Conservation (phyloP, 2,888 invertebrate genomes). For the Oscheius onirici region DNA sequence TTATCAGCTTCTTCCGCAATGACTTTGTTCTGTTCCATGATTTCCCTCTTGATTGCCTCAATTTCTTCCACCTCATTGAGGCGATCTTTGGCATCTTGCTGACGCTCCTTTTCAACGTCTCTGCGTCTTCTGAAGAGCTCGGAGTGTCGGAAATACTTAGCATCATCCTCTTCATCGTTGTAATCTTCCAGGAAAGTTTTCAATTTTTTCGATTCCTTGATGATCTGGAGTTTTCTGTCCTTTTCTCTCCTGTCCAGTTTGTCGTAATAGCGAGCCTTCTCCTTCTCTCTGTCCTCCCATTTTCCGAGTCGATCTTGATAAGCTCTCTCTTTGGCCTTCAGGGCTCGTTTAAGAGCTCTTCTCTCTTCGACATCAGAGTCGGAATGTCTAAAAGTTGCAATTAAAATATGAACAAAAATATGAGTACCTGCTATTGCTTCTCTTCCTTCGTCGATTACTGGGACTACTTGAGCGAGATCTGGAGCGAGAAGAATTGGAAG, state of each 20-base stretch:
- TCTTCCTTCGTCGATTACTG: neutral
- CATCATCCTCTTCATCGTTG: constrained; percentile 95
- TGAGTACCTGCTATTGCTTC: constrained; percentile 23
- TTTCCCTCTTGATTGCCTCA: constrained; percentile 79
- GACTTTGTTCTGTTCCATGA: constrained; percentile 50
- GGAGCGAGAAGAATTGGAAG: constrained; percentile 26
- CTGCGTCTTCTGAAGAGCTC: constrained; percentile 89
- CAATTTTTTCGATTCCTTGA: constrained; percentile 87
- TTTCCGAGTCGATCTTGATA: constrained; percentile 71
- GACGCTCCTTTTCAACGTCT: constrained; percentile 91
- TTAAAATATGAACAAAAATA: neutral
- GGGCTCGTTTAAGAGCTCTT: constrained; percentile 39
- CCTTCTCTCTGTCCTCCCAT: constrained; percentile 87
- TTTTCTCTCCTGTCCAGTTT: constrained; percentile 73
- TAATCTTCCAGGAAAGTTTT: constrained; percentile 99
- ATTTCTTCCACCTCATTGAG: constrained; percentile 75
- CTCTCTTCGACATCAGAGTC: constrained; percentile 61
- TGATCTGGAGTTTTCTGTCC: constrained; percentile 69
- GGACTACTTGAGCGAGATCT: constrained; percentile 13
- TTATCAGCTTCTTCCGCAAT: constrained; percentile 59
- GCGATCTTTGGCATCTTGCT: constrained; percentile 80
- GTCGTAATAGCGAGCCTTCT: constrained; percentile 87
- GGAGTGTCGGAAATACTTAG: constrained; percentile 91
- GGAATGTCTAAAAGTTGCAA: constrained; percentile 36
- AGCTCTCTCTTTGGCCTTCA: constrained; percentile 61